Evolutionary conservation across 2,113 vertebrate species (phyloP), one percentile per base, ranked within the genome.

Genomic region (Triplophysa rosa): DNA sequence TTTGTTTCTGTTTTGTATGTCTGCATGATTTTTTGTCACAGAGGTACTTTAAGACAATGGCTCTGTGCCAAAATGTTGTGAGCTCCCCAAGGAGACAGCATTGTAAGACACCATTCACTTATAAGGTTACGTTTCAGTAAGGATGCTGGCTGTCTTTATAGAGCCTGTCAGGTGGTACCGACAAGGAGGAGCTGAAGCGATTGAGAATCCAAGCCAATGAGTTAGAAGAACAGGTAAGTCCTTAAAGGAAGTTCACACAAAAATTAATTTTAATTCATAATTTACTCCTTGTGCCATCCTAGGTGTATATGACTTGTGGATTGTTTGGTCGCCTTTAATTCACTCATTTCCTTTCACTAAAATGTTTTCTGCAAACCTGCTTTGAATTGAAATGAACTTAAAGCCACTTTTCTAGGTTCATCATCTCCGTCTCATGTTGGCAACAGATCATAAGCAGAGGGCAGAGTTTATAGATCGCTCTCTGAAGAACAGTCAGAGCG

Each of bases 221-320:
- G 66, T 86, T 92, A 14, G 89, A 93, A 80, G 87, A 90, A 2
- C 88, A 91, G 89, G 91, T 92, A 67, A 81, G 89, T 49, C 23
- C 21, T 29, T 29, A 3, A 29, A 29, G 26, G 26, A 29, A 29
- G 29, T 29, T 29, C 29, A 29, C 29, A 29, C 29, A 29, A 0
- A 29, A 37, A 37, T 37, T 6, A 1, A 29, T 29, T 29, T 29
- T 2, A 29, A 7, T 33, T 37, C 33, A 37, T 37, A 37, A 37
- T 37, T 37, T 37, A 37, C 6, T 37, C 5, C 33, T 37, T 37
- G 33, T 8, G 33, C 33, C 33, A 7, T 37, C 6, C 5, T 37
- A 37, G 7, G 33, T 37, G 33, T 37, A 37, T 37, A 37, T 37
- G 33, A 7, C 42, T 45, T 12, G 12, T 45, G 42, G 9, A 45